Evolutionary conservation across 2,797 vertebrate species (phyloP).

Genomic region (Erpetoichthys calabaricus): DNA sequence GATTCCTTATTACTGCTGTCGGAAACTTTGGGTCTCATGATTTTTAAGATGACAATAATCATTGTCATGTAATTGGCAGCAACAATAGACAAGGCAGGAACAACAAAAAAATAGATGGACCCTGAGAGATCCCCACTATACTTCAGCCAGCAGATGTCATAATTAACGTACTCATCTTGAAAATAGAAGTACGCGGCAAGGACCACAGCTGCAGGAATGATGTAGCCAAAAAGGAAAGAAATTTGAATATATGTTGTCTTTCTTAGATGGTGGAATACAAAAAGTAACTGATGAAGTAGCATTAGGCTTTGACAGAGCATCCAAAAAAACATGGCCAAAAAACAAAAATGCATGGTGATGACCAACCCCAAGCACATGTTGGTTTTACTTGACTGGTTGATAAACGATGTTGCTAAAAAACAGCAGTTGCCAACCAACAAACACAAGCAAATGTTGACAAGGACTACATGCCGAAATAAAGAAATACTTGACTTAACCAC

Average conservation of each 20-base stretch:
- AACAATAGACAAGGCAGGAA: conserved; percentile 44
- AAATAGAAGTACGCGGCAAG: conserved; percentile 26
- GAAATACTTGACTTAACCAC: conserved; percentile 39
- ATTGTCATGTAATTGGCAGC: conserved; percentile 46
- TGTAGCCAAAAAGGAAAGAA: conserved; percentile 41
- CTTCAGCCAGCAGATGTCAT: conserved; percentile 39
- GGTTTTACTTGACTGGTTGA: rapidly evolving
- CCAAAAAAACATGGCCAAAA: conserved; percentile 58
- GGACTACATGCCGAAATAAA: conserved; percentile 41
- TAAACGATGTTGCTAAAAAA: conserved; percentile 30
- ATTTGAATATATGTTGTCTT: conserved; percentile 37
- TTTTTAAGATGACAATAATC: conserved; percentile 45
- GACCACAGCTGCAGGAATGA: conserved; percentile 41
- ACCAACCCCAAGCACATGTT: conserved; percentile 32
- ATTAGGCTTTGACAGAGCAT: conserved; percentile 48
- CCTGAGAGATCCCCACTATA: conserved; percentile 23
- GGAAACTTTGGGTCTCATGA: conserved; percentile 25
- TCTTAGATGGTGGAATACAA: conserved; percentile 40
- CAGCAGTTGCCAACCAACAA: conserved; percentile 38
- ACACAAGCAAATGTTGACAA: conserved; percentile 45
- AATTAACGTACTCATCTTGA: conserved; percentile 20
- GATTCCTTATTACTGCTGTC: conserved; percentile 21
- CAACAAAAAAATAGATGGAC: conserved; percentile 39
- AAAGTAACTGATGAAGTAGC: conserved; percentile 47
- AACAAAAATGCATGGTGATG: conserved; percentile 50